Base-by-base conservation (phyloP, 2,888 invertebrate genomes). In the Agriotes lineatus region DNA sequence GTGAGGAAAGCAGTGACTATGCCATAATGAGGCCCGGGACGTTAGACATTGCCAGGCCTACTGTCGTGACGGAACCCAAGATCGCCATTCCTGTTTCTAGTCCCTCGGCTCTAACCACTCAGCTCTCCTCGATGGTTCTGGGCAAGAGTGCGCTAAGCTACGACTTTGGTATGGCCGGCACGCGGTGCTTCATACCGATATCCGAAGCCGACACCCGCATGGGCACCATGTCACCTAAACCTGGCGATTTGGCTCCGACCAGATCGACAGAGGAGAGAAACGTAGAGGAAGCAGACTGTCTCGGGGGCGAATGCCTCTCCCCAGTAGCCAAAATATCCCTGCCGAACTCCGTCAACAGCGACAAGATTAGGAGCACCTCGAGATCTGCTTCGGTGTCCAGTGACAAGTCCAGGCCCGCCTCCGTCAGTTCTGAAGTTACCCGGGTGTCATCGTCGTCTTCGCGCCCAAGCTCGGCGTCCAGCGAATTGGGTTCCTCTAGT, bases 311-410 rank as follows among this genome's bases (percentile, higher is more conserved):
- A n/a, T 75, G 76, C 52, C 74, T 75, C 2, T 78, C 78, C 0
- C 77, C 78, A 1, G 74, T 77, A 7, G 75, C 79, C 6, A 79
- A 78, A 65, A 74, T 80, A 35, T 80, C 83, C 1, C 75, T 83
- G 12, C 84, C 84, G 2, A 82, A 80, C 71, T 83, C 84, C 0
- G 83, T 82, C 7, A 83, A 83, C 67, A 82, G 81, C 66, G 83
- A 82, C 25, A 78, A 77, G 70, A 75, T 79, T 50, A 74, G 56
- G 33, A 52, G 62, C 48, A 77, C 75, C 52, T 72, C 71, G 9
- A 58, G 74, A 42, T 72, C 74, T 5, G 70, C 61, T 10, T 71
- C 68, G 5, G 66, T 73, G 30, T 60, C 68, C 6, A 66, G 54
- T 59, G 70, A 71, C 10, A 69, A 70, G 20, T 64, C 66, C 2